A percentile compares a stretch with the other conserved stretches of the same genome.
These are phyloP conservation scores for Cephus sareptanus DNA, from an alignment of 2,888 invertebrate species.

Conservation along the genomic window DNA sequence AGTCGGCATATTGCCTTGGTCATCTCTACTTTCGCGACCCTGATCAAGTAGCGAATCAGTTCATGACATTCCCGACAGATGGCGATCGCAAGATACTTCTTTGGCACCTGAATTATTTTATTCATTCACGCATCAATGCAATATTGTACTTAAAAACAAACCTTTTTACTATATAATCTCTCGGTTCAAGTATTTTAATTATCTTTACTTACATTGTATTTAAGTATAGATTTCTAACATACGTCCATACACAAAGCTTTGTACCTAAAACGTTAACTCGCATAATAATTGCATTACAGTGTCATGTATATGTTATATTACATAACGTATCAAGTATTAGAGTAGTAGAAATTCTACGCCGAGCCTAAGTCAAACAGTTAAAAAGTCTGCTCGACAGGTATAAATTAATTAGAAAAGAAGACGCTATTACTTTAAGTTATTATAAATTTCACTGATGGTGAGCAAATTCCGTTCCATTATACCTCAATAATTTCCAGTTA, in stretches of 20 bases:
- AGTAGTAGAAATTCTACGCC: not conserved
- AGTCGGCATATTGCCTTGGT: not conserved
- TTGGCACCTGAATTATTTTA: not conserved
- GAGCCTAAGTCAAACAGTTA: not conserved
- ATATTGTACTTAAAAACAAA: not conserved
- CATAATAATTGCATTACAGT: not conserved
- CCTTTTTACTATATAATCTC: not conserved
- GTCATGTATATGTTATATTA: not conserved
- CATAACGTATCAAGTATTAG: not conserved
- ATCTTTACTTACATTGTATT: not conserved
- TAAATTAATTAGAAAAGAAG: not conserved
- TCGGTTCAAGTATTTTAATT: not conserved
- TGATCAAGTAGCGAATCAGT: not conserved
- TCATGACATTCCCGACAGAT: not conserved
- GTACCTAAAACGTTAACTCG: not conserved
- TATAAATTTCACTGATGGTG: not conserved
- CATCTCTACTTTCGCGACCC: not conserved
- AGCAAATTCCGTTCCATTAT: not conserved
- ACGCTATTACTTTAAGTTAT: not conserved
- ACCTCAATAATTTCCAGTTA: not conserved
- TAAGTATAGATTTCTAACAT: not conserved
- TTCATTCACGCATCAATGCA: not conserved
- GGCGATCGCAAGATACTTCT: not conserved
- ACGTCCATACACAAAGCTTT: not conserved
- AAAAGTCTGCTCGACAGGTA: not conserved